Conservation (phyloP, 2,113 vertebrate species). For the Oryzias melastigma region DNA sequence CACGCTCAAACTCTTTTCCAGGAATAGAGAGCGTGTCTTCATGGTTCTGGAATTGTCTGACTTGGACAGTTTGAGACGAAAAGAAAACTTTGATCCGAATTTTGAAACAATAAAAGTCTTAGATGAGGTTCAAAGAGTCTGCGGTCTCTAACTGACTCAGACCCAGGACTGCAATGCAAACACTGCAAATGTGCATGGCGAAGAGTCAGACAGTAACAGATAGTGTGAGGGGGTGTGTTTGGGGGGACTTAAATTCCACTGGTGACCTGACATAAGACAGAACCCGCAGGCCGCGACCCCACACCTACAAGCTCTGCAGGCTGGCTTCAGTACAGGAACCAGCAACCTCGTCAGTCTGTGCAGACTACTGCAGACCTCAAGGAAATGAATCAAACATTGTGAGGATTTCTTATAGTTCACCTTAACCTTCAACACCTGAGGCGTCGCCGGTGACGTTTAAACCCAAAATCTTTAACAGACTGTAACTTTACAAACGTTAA, state of each 20-base stretch:
- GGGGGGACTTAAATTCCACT: constrained; percentile 25
- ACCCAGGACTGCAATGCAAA: background rate
- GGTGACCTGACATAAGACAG: constrained; percentile 36
- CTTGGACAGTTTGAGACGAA: background rate
- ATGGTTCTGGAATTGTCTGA: constrained; percentile 59
- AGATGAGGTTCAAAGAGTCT: too few species aligned
- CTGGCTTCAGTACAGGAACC: background rate
- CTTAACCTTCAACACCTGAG: too few species aligned
- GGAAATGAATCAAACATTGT: too few species aligned
- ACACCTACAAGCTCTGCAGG: background rate
- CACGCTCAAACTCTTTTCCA: constrained; percentile 43
- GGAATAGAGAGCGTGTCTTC: constrained; percentile 58
- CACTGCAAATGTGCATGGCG: background rate
- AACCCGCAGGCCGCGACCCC: constrained; percentile 28
- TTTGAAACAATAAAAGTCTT: too few species aligned
- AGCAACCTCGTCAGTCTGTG: too few species aligned
- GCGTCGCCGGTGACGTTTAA: too few species aligned
- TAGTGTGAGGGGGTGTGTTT: constrained; percentile 12
- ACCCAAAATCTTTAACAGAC: too few species aligned
- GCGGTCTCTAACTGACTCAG: background rate
- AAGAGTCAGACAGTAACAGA: constrained; percentile 12
- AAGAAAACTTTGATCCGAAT: too few species aligned
- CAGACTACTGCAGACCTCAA: too few species aligned
- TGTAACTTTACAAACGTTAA: too few species aligned
- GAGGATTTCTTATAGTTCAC: too few species aligned